Evolutionary conservation across 2,113 vertebrate species (phyloP).

Genomic region (Lagopus muta): DNA sequence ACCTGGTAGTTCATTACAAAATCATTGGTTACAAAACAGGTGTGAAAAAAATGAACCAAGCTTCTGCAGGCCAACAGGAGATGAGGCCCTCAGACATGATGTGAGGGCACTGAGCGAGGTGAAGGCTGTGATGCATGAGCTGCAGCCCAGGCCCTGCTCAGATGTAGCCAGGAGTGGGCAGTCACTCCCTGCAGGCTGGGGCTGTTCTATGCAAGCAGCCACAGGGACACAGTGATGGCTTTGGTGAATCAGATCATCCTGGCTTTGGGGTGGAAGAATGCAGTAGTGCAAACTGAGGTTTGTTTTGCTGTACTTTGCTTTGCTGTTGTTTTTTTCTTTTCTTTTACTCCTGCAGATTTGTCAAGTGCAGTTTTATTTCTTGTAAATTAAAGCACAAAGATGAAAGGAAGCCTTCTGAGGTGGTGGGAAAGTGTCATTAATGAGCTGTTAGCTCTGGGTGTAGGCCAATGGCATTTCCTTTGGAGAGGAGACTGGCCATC

Average conservation of each 20-base stretch:
- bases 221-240: background rate
- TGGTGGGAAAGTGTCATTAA: background rate
- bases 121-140: background rate
- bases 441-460: background rate
- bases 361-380: background rate
- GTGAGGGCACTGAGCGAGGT: no score
- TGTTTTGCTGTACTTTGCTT: background rate
- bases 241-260: background rate
- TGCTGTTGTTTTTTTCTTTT: background rate
- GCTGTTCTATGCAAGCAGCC: background rate
- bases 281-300: background rate
- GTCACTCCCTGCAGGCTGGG: background rate
- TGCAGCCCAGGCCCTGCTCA: background rate
- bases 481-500: background rate
- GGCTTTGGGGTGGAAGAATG: background rate
- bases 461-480: background rate
- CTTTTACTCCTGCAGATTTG: fast-evolving
- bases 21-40: background rate
- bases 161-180: background rate
- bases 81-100: background rate
- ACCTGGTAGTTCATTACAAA: background rate
- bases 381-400: background rate
- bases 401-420: background rate
- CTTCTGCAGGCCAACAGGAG: background rate
- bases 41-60: background rate